Evolutionary conservation across 2,888 invertebrate species (phyloP).

Genomic region (Micoletzkya japonica): DNA sequence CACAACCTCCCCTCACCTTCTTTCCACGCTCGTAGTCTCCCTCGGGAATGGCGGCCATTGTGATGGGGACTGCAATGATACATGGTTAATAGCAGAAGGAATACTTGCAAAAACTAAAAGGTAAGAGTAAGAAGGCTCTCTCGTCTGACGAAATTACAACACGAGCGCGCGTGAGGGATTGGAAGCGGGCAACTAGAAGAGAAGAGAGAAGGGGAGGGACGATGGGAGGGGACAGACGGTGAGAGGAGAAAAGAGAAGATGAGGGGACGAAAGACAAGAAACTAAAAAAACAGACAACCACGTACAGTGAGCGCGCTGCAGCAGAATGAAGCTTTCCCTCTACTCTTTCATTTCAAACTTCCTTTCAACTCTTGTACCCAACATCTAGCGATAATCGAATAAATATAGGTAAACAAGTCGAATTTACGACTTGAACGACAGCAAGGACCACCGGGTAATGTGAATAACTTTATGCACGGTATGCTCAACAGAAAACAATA

Average conservation of each 20-base stretch:
- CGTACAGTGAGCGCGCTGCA: too few relatives aligned
- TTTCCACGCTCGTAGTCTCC: constrained; percentile 96
- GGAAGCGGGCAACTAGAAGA: not conserved
- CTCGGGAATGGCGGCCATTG: constrained; percentile 61
- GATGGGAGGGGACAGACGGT: not conserved
- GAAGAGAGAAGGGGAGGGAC: constrained; percentile 11
- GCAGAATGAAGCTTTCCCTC: too few relatives aligned
- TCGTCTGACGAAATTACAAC: constrained; percentile 24
- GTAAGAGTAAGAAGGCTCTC: not conserved
- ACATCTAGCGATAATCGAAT: too few relatives aligned
- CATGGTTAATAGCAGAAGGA: not conserved
- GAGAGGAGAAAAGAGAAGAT: too few relatives aligned
- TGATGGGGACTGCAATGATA: constrained; percentile 20
- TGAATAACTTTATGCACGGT: constrained; percentile 29
- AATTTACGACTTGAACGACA: too few relatives aligned
- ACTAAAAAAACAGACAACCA: too few relatives aligned
- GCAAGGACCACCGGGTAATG: too few relatives aligned
- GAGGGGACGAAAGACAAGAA: too few relatives aligned
- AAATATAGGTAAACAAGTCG: not conserved
- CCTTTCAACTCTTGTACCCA: not conserved
- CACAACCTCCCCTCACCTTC: constrained; percentile 73
- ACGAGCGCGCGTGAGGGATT: not conserved
- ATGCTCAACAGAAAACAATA: constrained; percentile 43
- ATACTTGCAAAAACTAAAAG: not conserved
- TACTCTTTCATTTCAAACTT: not conserved